A percentile compares a stretch with the other conserved stretches of the same genome.
Evolutionary conservation across 2,888 invertebrate species (phyloP).

Genomic region (Tanypteryx hageni): DNA sequence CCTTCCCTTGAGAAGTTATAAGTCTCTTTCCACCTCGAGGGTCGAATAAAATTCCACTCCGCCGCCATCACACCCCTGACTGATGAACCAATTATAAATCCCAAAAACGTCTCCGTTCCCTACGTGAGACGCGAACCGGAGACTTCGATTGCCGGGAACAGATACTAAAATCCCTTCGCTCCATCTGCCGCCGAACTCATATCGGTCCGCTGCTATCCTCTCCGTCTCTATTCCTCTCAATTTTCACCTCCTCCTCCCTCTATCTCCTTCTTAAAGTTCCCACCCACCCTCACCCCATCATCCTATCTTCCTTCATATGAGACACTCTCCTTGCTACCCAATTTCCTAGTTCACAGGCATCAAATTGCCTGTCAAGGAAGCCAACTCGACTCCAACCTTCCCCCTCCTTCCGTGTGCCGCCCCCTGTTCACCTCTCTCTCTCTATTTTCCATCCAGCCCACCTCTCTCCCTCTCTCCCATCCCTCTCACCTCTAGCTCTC

Average conservation of each 20-base stretch:
- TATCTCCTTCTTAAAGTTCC: background rate
- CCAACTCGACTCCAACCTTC: constrained; percentile 54
- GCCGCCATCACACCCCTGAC: background rate
- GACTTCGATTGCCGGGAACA: constrained; percentile 13
- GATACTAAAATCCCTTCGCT: constrained; percentile 1
- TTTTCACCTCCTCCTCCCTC: constrained; percentile 24
- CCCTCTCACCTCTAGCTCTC: constrained; percentile 28
- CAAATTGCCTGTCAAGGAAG: constrained; percentile 64
- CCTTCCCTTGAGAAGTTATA: no score
- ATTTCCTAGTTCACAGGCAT: constrained; percentile 64
- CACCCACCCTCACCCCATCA: constrained; percentile 29
- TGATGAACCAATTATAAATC: background rate
- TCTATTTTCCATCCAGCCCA: background rate
- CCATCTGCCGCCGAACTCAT: constrained; percentile 20
- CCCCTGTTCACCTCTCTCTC: background rate
- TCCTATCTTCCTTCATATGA: constrained; percentile 46
- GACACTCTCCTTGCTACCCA: constrained; percentile 58
- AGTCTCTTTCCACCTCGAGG: no score
- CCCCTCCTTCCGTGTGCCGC: background rate
- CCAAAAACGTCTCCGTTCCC: background rate
- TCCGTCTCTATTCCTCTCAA: background rate
- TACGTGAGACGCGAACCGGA: background rate
- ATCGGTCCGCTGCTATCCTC: background rate
- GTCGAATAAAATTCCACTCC: background rate
- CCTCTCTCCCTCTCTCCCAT: background rate